Conservation (phyloP, 2,113 vertebrate genomes). For the Halichoerus grypus region DNA sequence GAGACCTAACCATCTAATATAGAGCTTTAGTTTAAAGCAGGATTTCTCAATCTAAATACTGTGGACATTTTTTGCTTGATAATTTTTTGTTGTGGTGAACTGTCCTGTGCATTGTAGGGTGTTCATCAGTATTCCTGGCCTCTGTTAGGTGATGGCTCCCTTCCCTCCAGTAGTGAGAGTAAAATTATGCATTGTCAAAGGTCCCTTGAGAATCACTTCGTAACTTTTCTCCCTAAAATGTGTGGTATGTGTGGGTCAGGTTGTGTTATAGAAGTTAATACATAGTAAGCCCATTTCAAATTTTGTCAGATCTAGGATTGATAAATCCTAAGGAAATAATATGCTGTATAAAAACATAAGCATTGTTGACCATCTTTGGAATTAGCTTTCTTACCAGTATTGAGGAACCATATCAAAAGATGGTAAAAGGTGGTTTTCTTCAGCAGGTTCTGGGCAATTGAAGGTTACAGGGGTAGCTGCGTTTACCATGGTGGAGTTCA, state of each 20-base stretch:
- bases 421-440: not conserved
- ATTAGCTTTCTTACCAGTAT: not conserved
- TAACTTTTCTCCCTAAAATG: not conserved
- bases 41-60: not conserved
- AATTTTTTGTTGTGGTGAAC: not conserved
- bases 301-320: not conserved
- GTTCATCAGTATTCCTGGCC: not conserved
- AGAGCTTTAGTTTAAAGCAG: conserved; percentile 15
- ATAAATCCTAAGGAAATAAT: not conserved
- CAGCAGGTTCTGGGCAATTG: not conserved
- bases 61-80: not conserved
- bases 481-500: not conserved
- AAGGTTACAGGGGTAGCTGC: not conserved
- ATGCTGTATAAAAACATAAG: not conserved
- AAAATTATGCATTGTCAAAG: not conserved
- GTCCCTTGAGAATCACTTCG: not conserved
- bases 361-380: not conserved
- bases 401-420: not conserved
- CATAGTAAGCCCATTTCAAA: not conserved
- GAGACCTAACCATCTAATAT: not conserved
- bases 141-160: not conserved
- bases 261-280: not conserved
- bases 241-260: not conserved
- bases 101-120: not conserved
- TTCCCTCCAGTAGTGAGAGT: not conserved